Evolutionary conservation across 2,113 vertebrate species (phyloP), one percentile per base, ranked within the genome.

Genomic region (Pungitius pungitius): DNA sequence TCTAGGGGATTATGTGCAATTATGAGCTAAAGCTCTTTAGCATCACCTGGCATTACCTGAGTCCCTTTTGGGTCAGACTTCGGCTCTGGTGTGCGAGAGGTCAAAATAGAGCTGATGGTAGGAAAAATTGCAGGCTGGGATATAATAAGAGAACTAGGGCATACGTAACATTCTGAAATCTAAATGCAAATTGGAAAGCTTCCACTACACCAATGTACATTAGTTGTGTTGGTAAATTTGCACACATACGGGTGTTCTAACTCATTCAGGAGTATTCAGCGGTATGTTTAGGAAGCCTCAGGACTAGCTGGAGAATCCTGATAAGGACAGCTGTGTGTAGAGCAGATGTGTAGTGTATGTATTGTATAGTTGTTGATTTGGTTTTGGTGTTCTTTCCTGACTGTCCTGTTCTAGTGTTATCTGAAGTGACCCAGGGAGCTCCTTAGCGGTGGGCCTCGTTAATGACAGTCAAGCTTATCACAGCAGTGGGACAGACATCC

Each of bases 181-280:
- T 84, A 88, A 87, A 87, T 88, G 86, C 77, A 91, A 90, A 91
- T 90, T 85, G 67, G 62, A 83, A 88, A 88, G 73, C 52, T 60
- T 37, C 55, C 67, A 27, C 30, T 45, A 68, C 54, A 81, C 61
- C 80, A 69, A 60, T 73, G 33, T 70, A 39, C 66, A 78, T 78
- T 76, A 58, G 69, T 64, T 27, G 42, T 24, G 67, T 74, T 61
- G 73, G 74, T 69, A 74, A 69, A 65, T 79, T 75, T 74, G 42
- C 61, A 59, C 7, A 3, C 72, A 78, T 65, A 70, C 70, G 67
- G 9, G 75, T 76, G 24, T 20, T 27, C 62, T 58, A 73, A 82
- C 82, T 82, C 64, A 57, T 52, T 8, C 0, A 43, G 69, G 70
- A 77, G 35, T 74, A 76, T 74, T 84, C 24, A 9, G n/a, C 9